Conservation (phyloP, 2,113 vertebrate genomes). For the Sciurus niger region DNA sequence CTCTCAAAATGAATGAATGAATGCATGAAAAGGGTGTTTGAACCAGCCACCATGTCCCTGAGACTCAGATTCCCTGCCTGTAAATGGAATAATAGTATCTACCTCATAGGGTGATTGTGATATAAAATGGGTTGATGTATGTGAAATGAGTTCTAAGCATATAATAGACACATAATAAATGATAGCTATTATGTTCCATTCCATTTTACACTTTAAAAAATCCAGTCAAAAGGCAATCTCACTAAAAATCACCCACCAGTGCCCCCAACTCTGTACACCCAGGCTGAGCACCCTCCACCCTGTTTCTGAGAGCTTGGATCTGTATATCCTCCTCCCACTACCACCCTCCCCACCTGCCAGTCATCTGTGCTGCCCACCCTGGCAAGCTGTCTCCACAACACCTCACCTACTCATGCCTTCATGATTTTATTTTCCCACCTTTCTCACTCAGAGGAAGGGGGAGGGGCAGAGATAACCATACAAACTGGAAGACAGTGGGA, state of each 20-base stretch:
- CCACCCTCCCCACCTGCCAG: conserved; percentile 46
- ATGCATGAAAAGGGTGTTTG: background rate
- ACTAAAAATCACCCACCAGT: conserved; percentile 3
- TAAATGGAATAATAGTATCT: background rate
- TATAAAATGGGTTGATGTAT: background rate
- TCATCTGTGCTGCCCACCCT: conserved; percentile 70
- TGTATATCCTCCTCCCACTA: background rate
- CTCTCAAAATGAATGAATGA: background rate
- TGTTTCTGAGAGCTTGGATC: background rate
- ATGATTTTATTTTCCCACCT: conserved; percentile 34
- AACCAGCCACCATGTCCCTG: background rate
- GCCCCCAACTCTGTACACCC: background rate
- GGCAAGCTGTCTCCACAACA: conserved; percentile 73
- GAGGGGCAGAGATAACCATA: background rate
- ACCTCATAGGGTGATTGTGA: background rate
- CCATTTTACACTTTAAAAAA: background rate
- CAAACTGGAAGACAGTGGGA: background rate
- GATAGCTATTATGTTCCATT: background rate
- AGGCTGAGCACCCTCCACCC: background rate
- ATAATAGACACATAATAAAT: background rate
- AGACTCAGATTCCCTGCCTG: background rate
- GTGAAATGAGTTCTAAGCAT: background rate
- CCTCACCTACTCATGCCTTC: conserved; percentile 52
- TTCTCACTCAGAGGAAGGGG: conserved; percentile 5
- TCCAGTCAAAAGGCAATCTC: background rate